Evolutionary conservation across 2,888 invertebrate species (phyloP).

Genomic region (Oasisia sp.): DNA sequence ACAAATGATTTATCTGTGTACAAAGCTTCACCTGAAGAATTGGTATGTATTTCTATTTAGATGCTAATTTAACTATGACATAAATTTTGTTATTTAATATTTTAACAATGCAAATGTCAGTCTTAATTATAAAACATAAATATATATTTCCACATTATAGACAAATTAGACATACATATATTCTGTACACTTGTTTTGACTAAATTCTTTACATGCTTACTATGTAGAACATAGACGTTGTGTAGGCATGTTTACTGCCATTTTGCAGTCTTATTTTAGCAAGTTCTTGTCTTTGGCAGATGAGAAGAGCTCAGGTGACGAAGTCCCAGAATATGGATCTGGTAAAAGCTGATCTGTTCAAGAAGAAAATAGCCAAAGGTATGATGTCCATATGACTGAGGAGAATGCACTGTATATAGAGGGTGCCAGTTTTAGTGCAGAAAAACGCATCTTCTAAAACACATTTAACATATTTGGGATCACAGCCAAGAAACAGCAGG

Average conservation of each 20-base stretch:
- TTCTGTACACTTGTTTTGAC: not conserved
- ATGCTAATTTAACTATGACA: slow-evolving; percentile 14
- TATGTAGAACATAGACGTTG: too few relatives aligned
- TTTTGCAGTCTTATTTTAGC: not conserved
- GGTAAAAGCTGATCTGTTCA: slow-evolving; percentile 29
- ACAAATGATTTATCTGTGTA: slow-evolving; percentile 53
- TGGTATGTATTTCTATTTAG: slow-evolving; percentile 48
- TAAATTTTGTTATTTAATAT: not conserved
- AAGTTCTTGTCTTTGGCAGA: slow-evolving; percentile 17
- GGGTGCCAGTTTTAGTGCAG: not conserved
- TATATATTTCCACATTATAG: not conserved
- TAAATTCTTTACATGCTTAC: not conserved
- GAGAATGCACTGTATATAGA: not conserved
- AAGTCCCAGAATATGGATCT: slow-evolving; percentile 32
- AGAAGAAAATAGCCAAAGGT: slow-evolving; percentile 35
- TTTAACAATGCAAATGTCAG: not conserved
- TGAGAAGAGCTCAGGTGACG: slow-evolving; percentile 28
- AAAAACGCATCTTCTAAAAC: not conserved
- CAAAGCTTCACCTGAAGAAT: slow-evolving; percentile 57
- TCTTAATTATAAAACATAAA: not conserved
- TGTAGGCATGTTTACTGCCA: too few relatives aligned
- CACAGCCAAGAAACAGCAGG: too few relatives aligned
- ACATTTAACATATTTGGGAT: too few relatives aligned
- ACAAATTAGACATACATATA: too few relatives aligned
- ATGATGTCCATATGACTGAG: not conserved